Evolutionary conservation across 2,888 invertebrate genomes (phyloP).

Genomic region (Zygogramma bicolorata): DNA sequence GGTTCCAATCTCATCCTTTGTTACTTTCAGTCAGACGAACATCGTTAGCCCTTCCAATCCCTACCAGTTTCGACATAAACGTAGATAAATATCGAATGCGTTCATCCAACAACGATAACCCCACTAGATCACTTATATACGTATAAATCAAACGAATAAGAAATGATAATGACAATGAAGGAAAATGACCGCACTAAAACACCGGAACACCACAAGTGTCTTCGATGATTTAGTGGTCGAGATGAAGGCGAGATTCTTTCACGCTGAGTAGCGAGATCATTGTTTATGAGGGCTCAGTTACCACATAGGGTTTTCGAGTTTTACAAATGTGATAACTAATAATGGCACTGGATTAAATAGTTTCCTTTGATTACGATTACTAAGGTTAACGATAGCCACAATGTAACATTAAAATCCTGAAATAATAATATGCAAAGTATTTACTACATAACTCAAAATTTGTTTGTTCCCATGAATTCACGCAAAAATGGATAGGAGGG

Average conservation of each 20-base stretch:
- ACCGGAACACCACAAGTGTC: slow-evolving; percentile 36
- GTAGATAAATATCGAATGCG: neutral
- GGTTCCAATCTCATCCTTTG: too few species aligned
- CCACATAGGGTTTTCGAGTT: slow-evolving; percentile 32
- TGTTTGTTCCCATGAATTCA: too few species aligned
- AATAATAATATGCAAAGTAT: too few species aligned
- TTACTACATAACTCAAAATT: too few species aligned
- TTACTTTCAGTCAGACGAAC: too few species aligned
- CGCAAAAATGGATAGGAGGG: too few species aligned
- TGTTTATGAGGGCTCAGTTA: slow-evolving; percentile 44
- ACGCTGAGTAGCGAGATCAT: slow-evolving; percentile 43
- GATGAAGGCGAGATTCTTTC: slow-evolving; percentile 39
- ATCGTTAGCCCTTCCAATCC: too few species aligned
- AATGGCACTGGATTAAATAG: slow-evolving; percentile 22
- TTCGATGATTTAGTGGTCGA: slow-evolving; percentile 34
- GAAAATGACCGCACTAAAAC: slow-evolving; percentile 37
- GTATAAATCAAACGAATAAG: slow-evolving; percentile 10
- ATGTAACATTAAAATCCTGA: too few species aligned
- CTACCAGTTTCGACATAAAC: too few species aligned
- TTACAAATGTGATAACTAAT: slow-evolving; percentile 36
- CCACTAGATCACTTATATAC: neutral
- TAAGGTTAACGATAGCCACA: too few species aligned
- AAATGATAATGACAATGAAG: slow-evolving; percentile 31
- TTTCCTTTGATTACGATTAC: too few species aligned
- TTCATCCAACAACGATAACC: neutral